A percentile compares a stretch with the other conserved stretches of the same genome.
Evolutionary conservation across 2,888 invertebrate species (phyloP).

Genomic region (Alcis repandata): DNA sequence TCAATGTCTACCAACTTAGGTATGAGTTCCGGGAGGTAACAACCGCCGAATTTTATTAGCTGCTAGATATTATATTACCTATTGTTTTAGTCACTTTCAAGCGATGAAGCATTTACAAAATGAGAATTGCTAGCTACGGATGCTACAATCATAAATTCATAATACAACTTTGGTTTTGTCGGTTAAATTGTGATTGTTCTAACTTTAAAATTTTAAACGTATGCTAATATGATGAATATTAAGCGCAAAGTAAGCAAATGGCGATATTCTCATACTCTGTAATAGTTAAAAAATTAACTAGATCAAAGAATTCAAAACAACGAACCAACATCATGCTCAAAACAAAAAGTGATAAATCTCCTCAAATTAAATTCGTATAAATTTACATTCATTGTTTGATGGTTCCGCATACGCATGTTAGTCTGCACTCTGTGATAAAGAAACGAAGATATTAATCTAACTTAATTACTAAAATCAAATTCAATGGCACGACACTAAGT

Average conservation of each 20-base stretch:
- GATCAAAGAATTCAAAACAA: neutral
- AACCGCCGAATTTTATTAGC: neutral
- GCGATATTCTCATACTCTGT: neutral
- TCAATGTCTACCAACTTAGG: neutral
- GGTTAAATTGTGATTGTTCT: no score
- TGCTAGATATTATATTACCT: neutral
- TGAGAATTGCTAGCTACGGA: no score
- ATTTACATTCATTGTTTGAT: constrained; percentile 18
- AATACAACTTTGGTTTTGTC: no score
- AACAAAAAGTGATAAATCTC: constrained; percentile 21
- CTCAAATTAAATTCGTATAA: constrained; percentile 1
- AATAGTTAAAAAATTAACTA: neutral
- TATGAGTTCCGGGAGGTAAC: neutral
- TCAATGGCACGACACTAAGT: constrained; percentile 25
- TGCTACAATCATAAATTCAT: no score
- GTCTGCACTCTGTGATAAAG: constrained; percentile 22
- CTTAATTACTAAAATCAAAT: constrained; percentile 31
- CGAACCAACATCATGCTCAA: neutral
- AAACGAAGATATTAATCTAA: constrained; percentile 22
- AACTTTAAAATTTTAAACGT: no score
- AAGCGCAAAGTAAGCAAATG: no score
- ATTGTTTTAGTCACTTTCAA: no score
- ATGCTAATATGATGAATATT: no score
- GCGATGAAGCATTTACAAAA: no score
- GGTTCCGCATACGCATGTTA: constrained; percentile 28